A percentile compares a stretch with the other conserved stretches of the same genome.
phyloP scores from a whole-genome alignment of 2,113 vertebrate genomes.

The Pelecanoides urinatrix region DNA sequence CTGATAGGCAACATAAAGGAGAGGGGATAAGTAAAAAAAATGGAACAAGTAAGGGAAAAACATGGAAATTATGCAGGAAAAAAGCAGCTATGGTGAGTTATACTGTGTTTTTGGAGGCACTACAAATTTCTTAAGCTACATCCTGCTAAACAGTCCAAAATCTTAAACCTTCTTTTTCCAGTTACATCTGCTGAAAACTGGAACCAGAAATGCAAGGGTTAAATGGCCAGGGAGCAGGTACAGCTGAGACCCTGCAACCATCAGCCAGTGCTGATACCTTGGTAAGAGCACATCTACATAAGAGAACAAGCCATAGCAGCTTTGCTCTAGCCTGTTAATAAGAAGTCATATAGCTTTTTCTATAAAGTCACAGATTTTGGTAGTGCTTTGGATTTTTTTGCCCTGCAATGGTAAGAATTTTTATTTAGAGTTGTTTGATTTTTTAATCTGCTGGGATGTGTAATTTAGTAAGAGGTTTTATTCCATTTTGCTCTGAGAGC shows the following conservation, averaged over 20 bases:
- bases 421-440: background rate
- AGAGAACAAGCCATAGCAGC: background rate
- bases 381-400: background rate
- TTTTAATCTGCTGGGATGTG: background rate
- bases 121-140: background rate
- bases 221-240: background rate
- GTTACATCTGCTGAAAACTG: background rate
- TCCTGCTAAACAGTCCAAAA: background rate
- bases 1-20: background rate
- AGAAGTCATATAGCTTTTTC: accelerated
- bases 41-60: background rate
- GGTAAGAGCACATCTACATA: background rate
- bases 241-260: conserved; percentile 5
- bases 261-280: background rate
- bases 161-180: background rate
- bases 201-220: background rate
- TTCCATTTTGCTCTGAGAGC: background rate
- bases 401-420: background rate
- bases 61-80: background rate
- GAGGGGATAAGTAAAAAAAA: background rate
- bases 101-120: background rate
- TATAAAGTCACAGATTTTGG: accelerated
- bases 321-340: accelerated
- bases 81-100: background rate
- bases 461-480: background rate